phyloP scores from a whole-genome alignment of 2,113 vertebrate species.

The Charina bottae region DNA sequence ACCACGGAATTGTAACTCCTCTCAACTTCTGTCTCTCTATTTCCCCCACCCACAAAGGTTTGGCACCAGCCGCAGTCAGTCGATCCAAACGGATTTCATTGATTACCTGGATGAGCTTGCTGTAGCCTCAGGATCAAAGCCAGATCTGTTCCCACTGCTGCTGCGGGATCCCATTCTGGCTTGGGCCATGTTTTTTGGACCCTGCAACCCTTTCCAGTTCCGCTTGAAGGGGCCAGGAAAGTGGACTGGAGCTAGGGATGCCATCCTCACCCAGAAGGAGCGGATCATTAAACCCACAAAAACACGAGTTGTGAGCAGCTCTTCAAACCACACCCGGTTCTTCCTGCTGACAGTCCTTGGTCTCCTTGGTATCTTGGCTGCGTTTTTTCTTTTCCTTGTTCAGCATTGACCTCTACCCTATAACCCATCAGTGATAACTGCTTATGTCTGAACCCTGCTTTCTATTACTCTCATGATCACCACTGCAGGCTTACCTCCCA shows the following conservation, averaged over 20 bases:
- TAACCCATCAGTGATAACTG: neutral
- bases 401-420: constrained; percentile 3
- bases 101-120: constrained; percentile 81
- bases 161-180: constrained; percentile 77
- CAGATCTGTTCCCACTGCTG: constrained; percentile 72
- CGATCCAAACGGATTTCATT: constrained; percentile 76
- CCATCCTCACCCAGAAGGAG: constrained; percentile 79
- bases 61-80: constrained; percentile 78
- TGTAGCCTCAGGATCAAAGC: constrained; percentile 70
- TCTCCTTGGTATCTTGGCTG: constrained; percentile 29
- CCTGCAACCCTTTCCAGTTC: constrained; percentile 81
- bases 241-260: constrained; percentile 75
- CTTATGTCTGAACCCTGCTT: neutral
- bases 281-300: constrained; percentile 75
- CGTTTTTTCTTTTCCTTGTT: neutral
- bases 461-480: neutral
- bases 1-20: neutral
- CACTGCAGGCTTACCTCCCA: neutral
- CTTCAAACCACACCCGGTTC: constrained; percentile 1
- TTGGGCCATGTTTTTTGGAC: constrained; percentile 74
- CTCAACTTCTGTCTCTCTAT: neutral
- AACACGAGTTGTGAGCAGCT: constrained; percentile 67
- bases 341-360: constrained; percentile 48
- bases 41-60: constrained; percentile 72
- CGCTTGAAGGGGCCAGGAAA: constrained; percentile 77